Percentiles rank a stretch among this genome's conserved stretches.
Conservation (phyloP, 2,113 vertebrate species). For the Gasterosteus aculeatus region DNA sequence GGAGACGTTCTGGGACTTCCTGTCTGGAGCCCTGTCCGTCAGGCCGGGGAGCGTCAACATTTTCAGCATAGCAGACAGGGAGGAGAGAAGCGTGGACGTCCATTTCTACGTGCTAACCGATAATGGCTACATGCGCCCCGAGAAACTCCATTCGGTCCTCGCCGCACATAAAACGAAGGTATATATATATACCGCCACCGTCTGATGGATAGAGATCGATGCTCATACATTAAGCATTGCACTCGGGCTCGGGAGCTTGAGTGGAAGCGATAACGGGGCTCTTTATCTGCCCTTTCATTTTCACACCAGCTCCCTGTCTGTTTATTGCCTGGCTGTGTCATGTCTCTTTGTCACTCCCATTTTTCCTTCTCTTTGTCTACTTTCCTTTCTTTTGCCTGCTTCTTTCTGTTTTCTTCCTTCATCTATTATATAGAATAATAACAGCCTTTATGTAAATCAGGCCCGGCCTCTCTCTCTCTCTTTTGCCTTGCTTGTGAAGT, state of each 20-base stretch:
- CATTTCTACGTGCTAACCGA: conserved; percentile 79
- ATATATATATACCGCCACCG: conserved; percentile 62
- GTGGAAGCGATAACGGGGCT: conserved; percentile 56
- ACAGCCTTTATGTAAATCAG: conserved; percentile 21
- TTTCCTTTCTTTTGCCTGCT: background rate
- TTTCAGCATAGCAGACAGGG: conserved; percentile 80
- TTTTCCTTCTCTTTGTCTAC: conserved; percentile 27
- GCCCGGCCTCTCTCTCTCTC: background rate
- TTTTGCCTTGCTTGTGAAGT: conserved; percentile 15
- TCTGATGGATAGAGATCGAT: conserved; percentile 66
- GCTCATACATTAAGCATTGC: conserved; percentile 66
- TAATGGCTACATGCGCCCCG: conserved; percentile 78
- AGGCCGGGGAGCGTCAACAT: conserved; percentile 77
- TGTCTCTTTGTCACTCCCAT: conserved; percentile 52
- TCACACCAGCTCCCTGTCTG: conserved; percentile 58
- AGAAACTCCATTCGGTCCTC: conserved; percentile 84
- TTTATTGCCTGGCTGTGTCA: conserved; percentile 56
- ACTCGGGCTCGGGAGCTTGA: conserved; percentile 38
- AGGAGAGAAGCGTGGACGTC: conserved; percentile 78
- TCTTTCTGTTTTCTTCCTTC: background rate
- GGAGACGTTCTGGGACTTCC: conserved; percentile 81
- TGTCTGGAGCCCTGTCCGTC: conserved; percentile 81
- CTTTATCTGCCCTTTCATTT: conserved; percentile 74
- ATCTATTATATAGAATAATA: conserved; percentile 18
- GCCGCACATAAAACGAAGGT: conserved; percentile 82